phyloP scores from a whole-genome alignment of 2,888 invertebrate genomes.

The Ypsolopha scabrella region DNA sequence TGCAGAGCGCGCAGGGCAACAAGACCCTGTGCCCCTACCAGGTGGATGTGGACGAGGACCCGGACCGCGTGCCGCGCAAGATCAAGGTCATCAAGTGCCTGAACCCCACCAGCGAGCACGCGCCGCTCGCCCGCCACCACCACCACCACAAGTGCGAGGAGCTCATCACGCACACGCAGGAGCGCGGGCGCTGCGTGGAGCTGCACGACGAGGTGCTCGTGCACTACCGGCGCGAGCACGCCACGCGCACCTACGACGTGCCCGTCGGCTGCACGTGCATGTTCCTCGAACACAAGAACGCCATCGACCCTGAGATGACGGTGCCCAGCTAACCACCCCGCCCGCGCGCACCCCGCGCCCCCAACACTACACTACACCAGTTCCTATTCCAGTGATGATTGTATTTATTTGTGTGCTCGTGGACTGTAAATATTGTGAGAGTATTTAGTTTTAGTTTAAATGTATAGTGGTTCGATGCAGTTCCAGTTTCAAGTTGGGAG shows the following conservation, averaged over 20 bases:
- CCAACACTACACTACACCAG: not conserved
- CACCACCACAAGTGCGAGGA: constrained; percentile 29
- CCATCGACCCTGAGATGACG: constrained; percentile 10
- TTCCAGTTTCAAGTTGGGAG: not conserved
- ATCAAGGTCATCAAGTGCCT: constrained; percentile 48
- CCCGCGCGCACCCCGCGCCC: constrained; percentile 9
- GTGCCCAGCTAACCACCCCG: constrained; percentile 9
- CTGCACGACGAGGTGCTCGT: constrained; percentile 52
- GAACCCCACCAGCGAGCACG: constrained; percentile 12
- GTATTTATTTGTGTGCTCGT: constrained; percentile 8
- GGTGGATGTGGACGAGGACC: constrained; percentile 34
- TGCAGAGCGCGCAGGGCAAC: constrained; percentile 31
- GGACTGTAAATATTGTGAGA: not conserved
- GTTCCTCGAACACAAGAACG: constrained; percentile 22
- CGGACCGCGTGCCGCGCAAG: constrained; percentile 38
- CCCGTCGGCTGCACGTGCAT: constrained; percentile 57
- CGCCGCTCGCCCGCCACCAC: constrained; percentile 22
- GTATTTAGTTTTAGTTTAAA: not conserved
- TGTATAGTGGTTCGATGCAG: not conserved
- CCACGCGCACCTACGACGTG: constrained; percentile 25
- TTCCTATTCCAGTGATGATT: constrained; percentile 8
- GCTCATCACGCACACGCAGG: constrained; percentile 11
- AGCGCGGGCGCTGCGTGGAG: constrained; percentile 46
- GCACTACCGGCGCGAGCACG: constrained; percentile 22
- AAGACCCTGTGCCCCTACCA: constrained; percentile 49